Percentiles rank a stretch among this genome's conserved stretches.
phyloP scores from a whole-genome alignment of 2,797 vertebrate genomes.

The Aulostomus chinensis region DNA sequence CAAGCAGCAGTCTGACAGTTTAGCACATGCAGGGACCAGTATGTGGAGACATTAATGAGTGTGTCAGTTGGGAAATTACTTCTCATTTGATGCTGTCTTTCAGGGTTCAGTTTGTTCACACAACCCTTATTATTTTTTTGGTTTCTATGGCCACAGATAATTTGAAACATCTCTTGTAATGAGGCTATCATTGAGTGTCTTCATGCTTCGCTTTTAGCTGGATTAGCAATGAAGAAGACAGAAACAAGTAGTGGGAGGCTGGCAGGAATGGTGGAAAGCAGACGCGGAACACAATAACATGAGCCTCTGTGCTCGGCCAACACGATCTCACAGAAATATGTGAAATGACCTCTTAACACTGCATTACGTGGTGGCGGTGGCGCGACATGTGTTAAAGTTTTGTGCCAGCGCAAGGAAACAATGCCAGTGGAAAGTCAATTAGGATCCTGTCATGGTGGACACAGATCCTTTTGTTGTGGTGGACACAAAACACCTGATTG shows the following conservation, averaged over 20 bases:
- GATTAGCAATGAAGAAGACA: constrained; percentile 8
- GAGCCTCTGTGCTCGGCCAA: constrained; percentile 5
- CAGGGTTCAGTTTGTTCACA: background rate
- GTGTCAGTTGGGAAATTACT: no score
- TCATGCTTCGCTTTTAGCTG: constrained; percentile 27
- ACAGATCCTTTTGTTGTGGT: no score
- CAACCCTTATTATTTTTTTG: background rate
- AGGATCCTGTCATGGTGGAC: no score
- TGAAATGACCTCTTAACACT: no score
- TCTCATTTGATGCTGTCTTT: background rate
- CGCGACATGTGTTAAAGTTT: no score
- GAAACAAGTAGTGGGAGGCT: constrained; percentile 4
- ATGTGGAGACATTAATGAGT: background rate
- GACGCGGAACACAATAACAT: constrained; percentile 22
- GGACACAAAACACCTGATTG: no score
- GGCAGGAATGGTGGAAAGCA: constrained; percentile 22
- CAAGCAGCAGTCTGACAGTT: no score
- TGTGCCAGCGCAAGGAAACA: no score
- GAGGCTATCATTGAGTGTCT: background rate
- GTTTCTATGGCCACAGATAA: background rate
- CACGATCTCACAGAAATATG: background rate
- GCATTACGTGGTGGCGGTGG: no score
- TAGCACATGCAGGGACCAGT: no score
- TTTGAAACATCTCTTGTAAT: background rate
- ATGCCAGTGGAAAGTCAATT: no score